Evolutionary conservation across 2,888 invertebrate genomes (phyloP).

Genomic region (Amphipyra tragopoginis): DNA sequence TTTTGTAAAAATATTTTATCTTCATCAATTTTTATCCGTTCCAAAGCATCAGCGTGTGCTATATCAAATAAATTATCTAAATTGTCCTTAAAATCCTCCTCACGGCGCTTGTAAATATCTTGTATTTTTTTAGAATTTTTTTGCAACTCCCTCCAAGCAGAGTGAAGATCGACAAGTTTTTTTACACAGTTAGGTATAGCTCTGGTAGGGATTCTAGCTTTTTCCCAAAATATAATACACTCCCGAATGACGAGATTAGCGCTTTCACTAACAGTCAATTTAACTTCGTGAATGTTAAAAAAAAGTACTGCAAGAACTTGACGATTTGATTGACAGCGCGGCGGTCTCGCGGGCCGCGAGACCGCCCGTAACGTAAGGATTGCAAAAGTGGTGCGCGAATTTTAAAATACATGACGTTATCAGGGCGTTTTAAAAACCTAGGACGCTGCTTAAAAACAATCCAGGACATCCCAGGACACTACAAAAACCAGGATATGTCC

Average conservation of each 20-base stretch:
- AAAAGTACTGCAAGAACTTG: no score
- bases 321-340: no score
- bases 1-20: not conserved
- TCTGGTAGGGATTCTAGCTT: not conserved
- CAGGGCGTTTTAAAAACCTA: no score
- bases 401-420: no score
- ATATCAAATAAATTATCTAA: not conserved
- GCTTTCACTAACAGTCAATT: not conserved
- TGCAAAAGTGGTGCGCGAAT: no score
- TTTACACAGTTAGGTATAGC: not conserved
- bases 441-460: no score
- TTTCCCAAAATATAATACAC: slow-evolving; percentile 1
- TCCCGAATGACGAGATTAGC: not conserved
- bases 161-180: not conserved
- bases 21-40: not conserved
- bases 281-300: not conserved
- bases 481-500: no score
- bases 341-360: no score
- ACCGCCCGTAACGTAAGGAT: no score
- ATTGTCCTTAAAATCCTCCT: not conserved
- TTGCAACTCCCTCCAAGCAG: not conserved
- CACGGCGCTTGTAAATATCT: no score
- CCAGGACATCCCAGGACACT: no score
- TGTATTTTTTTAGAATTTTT: not conserved
- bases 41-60: not conserved